phyloP scores from a whole-genome alignment of 92 coral and sea anemone species.

The Micromussa lordhowensis region DNA sequence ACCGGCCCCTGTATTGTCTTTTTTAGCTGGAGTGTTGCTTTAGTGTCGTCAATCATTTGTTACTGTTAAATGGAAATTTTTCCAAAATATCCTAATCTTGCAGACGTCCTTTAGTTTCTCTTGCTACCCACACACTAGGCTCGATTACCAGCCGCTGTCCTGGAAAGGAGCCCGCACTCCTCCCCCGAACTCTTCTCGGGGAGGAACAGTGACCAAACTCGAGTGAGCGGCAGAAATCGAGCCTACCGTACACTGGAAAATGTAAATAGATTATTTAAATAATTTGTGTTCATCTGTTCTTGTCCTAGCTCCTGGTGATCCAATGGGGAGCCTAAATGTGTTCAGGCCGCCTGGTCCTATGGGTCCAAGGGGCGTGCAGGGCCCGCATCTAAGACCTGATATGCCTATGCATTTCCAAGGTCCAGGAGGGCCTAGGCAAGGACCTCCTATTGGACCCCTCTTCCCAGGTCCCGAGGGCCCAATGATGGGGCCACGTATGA shows the following conservation, averaged over 20 bases:
- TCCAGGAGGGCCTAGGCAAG: slow-evolving; percentile 94
- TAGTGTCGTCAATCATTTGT: background rate
- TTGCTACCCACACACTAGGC: background rate
- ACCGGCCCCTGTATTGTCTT: background rate
- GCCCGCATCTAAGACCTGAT: slow-evolving; percentile 81
- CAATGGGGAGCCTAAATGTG: slow-evolving; percentile 40
- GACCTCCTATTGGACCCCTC: slow-evolving; percentile 80
- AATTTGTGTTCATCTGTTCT: background rate
- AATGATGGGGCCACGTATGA: slow-evolving; percentile 73
- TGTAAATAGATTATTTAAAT: too few species aligned
- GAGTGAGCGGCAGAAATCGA: too few species aligned
- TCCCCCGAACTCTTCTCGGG: too few species aligned
- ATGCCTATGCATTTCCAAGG: slow-evolving; percentile 84
- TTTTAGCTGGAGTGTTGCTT: too few species aligned
- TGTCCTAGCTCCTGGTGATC: slow-evolving; percentile 75
- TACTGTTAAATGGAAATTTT: background rate
- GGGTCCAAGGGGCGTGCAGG: slow-evolving; percentile 91
- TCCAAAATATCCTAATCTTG: background rate
- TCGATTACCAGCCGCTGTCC: too few species aligned
- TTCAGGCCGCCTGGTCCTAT: slow-evolving; percentile 86
- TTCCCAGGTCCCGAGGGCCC: slow-evolving; percentile 91
- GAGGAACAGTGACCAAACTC: too few species aligned
- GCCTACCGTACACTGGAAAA: too few species aligned
- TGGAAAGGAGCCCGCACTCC: too few species aligned
- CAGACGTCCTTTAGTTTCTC: background rate